A percentile compares a stretch with the other conserved stretches of the same genome.
These are phyloP conservation scores for Dorcus parallelipipedus DNA, from an alignment of 2,888 invertebrate genomes.

Conservation along the genomic window DNA sequence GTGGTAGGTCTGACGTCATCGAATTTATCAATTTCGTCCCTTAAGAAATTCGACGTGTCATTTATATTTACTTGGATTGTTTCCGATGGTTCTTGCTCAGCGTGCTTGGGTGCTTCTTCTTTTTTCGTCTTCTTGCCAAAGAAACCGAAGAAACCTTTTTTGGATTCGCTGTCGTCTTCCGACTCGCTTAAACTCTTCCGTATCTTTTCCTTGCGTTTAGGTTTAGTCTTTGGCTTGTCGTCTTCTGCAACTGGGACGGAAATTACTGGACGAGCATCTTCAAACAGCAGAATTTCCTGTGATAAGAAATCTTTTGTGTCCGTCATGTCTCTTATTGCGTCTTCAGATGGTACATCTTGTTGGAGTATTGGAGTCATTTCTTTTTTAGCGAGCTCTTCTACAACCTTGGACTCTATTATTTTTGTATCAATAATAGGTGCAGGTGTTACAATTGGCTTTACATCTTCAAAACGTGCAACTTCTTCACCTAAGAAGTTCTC, in stretches of 20 bases:
- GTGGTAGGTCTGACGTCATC: conserved; percentile 18
- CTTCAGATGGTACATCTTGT: conserved; percentile 23
- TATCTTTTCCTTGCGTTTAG: not conserved
- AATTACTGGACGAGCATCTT: conserved; percentile 33
- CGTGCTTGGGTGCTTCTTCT: not conserved
- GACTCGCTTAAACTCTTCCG: conserved; percentile 12
- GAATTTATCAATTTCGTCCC: conserved; percentile 21
- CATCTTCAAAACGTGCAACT: conserved; percentile 34
- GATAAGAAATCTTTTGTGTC: conserved; percentile 33
- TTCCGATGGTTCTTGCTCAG: not conserved
- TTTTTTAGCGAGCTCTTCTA: not conserved
- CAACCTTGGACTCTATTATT: not conserved
- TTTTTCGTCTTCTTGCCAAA: conserved; percentile 28
- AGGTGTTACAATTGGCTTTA: conserved; percentile 15
- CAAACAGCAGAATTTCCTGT: conserved; percentile 35
- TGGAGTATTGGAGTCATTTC: not conserved
- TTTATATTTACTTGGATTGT: not conserved
- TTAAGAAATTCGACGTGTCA: conserved; percentile 21
- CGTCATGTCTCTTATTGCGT: conserved; percentile 33
- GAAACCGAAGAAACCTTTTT: conserved; percentile 28
- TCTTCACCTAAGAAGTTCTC: conserved; percentile 28
- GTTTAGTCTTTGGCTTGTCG: conserved; percentile 6
- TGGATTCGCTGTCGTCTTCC: conserved; percentile 23
- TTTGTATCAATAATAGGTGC: too few species aligned
- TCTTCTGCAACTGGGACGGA: not conserved